Conservation (phyloP, 2,797 vertebrate genomes). For the Micromesistius poutassou region DNA sequence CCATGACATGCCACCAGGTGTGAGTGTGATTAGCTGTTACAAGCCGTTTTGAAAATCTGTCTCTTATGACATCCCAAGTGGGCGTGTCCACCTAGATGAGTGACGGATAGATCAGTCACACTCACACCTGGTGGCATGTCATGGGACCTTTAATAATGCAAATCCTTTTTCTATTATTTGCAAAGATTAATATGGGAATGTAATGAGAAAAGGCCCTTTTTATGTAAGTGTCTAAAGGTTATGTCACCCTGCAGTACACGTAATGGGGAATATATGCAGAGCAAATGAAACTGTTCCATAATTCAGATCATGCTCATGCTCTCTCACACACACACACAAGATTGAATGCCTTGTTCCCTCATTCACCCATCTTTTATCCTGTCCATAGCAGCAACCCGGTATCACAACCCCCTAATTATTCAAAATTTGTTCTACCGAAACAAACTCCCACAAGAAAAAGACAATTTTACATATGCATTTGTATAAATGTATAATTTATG, state of each 20-base stretch:
- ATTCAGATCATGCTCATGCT: neutral
- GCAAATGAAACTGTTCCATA: neutral
- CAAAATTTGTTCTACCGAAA: neutral
- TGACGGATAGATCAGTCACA: no score
- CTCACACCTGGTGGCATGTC: no score
- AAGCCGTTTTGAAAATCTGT: no score
- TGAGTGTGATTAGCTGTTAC: no score
- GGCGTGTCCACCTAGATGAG: no score
- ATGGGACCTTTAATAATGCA: no score
- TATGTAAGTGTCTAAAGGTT: neutral
- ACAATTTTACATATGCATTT: neutral
- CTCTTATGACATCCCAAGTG: no score
- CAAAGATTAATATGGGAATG: neutral
- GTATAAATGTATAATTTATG: neutral
- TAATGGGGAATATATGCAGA: neutral
- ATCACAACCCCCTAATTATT: neutral
- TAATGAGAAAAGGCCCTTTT: neutral
- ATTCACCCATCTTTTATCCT: neutral
- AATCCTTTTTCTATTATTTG: neutral
- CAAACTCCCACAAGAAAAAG: neutral
- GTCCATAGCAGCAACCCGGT: neutral
- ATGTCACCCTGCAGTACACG: neutral
- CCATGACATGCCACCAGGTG: no score
- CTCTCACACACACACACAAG: neutral
- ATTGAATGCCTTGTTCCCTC: neutral